Evolutionary conservation across 2,113 vertebrate genomes (phyloP).

Genomic region (Coptodon rendalli): DNA sequence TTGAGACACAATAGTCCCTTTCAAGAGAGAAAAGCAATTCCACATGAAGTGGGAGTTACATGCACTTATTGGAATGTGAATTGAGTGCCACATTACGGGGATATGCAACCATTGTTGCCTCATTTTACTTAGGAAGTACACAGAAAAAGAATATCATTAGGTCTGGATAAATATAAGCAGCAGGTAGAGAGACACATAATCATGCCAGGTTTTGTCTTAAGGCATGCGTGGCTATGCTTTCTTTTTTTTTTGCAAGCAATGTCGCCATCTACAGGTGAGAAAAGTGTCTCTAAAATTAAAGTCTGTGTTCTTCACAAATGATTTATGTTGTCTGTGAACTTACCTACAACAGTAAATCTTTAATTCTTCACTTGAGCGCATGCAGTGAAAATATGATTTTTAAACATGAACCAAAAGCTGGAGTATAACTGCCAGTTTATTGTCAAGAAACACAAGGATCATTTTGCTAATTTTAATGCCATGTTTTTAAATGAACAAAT

Average conservation of each 20-base stretch:
- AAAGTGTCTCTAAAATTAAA: not conserved
- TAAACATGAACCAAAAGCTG: not conserved
- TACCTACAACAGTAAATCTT: not conserved
- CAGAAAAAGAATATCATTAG: constrained; percentile 48
- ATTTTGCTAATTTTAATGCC: not conserved
- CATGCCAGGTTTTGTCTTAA: constrained; percentile 1
- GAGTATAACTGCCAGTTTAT: not conserved
- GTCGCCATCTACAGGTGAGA: constrained; percentile 90
- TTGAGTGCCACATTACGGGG: constrained; percentile 32
- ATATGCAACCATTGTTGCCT: constrained; percentile 46
- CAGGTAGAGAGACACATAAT: constrained; percentile 36
- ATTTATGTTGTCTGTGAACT: not conserved
- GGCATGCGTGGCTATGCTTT: not conserved
- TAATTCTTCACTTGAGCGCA: not conserved
- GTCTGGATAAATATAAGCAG: constrained; percentile 41
- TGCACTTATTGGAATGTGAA: constrained; percentile 34
- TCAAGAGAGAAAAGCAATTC: constrained; percentile 41
- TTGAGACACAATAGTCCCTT: constrained; percentile 43
- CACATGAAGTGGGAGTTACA: constrained; percentile 40
- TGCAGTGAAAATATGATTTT: not conserved
- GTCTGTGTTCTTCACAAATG: not conserved
- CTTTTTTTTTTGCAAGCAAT: constrained; percentile 77
- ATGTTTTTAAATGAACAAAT: not conserved
- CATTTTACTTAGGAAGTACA: constrained; percentile 54
- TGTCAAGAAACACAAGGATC: not conserved